Evolutionary conservation across 2,888 invertebrate genomes (phyloP), one percentile per base, ranked within the genome.

Genomic region (Eustalomyia histrio): DNA sequence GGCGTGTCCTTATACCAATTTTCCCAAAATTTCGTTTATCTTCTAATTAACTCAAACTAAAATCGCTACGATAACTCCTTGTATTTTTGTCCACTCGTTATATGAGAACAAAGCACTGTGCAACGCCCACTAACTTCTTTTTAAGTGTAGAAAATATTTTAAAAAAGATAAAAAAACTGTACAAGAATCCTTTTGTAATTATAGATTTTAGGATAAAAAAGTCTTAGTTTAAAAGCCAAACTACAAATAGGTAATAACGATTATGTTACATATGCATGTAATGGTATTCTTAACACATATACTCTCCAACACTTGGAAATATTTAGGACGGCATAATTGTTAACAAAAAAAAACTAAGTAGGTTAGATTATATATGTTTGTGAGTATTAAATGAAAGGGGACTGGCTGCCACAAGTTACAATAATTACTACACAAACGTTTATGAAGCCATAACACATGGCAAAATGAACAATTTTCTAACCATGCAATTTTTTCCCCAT

Each of bases 261-360:
- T 72, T 68, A 64, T 72, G n/a, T n/a, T 73, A 63, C 58, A 73
- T 72, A 63, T 8, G 53, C 57, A 63, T 67, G 57, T 64, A 64
- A 52, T 43, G 17, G 35, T 67, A 68, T 63, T 67, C 43, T 65
- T 67, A 63, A 39, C 53, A 61, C 17, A 55, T 12, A 63, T 33
- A 39, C 39, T 39, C 10, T 14, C 39, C 39, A 29, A 29, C 29
- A 29, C 39, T 14, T 39, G 1, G 14, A 39, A 50, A 39, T 35
- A 60, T 63, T 50, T 50, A 57, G 52, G 69, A 52, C 65, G 47
- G 7, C 52, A 75, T 71, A 67, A 63, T 76, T 63, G 55, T 16
- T 18, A 16, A 18, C 50, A 60, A 18, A 60, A 29, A 43, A 43
- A 47, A 3, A n/a, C 43, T 47, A 29, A 35, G 5, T 47, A 21